Evolutionary conservation across 2,113 vertebrate species (phyloP).

Genomic region (Emydocephalus ijimae): DNA sequence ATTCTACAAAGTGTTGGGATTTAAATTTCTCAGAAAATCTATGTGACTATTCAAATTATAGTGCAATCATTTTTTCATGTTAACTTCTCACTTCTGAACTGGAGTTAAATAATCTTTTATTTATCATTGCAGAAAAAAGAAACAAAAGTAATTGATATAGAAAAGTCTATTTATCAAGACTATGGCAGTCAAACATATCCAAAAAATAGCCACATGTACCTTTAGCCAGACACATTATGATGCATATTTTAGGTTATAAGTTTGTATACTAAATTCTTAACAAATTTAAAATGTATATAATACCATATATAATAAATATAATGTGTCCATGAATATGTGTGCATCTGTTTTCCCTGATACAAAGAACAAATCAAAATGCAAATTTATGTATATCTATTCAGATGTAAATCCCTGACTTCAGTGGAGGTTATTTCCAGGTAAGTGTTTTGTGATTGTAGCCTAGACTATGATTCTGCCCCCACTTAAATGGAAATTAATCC

Average conservation of each 20-base stretch:
- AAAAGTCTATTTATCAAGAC: constrained; percentile 3
- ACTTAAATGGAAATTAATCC: background rate
- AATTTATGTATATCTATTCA: background rate
- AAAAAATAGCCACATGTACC: background rate
- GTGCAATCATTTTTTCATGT: background rate
- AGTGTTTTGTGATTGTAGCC: background rate
- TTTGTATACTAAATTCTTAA: background rate
- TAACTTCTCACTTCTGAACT: constrained; percentile 7
- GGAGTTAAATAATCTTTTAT: background rate
- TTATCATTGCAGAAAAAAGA: background rate
- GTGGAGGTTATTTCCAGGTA: background rate
- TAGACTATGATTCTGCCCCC: background rate
- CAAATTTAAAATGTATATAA: background rate
- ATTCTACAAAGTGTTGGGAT: background rate
- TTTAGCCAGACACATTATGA: background rate
- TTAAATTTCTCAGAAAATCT: background rate
- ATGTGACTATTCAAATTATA: background rate
- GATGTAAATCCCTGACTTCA: background rate
- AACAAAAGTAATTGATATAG: background rate
- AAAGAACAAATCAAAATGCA: background rate
- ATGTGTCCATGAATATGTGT: background rate
- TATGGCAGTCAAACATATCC: background rate
- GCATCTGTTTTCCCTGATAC: background rate
- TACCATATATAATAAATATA: background rate
- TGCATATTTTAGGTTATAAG: background rate